Evolutionary conservation across 2,113 vertebrate species (phyloP).

Genomic region (Gnathonemus echidnorhynchus): DNA sequence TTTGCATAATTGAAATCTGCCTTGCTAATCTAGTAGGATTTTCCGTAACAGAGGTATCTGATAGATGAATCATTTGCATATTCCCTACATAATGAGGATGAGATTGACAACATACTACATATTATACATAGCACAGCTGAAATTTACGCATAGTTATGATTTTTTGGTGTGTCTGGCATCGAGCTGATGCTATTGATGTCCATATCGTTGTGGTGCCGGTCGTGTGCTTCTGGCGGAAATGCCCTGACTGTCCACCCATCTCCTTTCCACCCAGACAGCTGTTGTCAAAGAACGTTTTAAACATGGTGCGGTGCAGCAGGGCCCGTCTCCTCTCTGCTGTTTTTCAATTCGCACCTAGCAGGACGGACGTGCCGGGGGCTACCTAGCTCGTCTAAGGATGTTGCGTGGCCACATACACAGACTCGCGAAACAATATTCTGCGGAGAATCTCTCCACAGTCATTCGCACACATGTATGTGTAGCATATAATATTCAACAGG

Average conservation of each 20-base stretch:
- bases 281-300: neutral
- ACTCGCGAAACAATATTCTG: neutral
- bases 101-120: neutral
- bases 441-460: neutral
- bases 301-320: neutral
- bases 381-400: constrained; percentile 4
- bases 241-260: neutral
- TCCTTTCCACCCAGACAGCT: neutral
- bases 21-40: neutral
- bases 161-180: neutral
- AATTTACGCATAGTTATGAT: neutral
- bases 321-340: neutral
- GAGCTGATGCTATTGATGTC: neutral
- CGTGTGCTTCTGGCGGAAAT: neutral
- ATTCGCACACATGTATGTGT: neutral
- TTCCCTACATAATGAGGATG: neutral
- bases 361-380: neutral
- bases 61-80: neutral
- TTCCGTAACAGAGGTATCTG: neutral
- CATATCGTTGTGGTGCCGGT: neutral
- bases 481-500: neutral
- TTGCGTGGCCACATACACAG: constrained; percentile 37
- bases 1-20: neutral
- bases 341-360: constrained; percentile 5
- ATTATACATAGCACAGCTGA: neutral